phyloP scores from a whole-genome alignment of 1,140 invertebrate genomes.

The Drosophila ficusphila region DNA sequence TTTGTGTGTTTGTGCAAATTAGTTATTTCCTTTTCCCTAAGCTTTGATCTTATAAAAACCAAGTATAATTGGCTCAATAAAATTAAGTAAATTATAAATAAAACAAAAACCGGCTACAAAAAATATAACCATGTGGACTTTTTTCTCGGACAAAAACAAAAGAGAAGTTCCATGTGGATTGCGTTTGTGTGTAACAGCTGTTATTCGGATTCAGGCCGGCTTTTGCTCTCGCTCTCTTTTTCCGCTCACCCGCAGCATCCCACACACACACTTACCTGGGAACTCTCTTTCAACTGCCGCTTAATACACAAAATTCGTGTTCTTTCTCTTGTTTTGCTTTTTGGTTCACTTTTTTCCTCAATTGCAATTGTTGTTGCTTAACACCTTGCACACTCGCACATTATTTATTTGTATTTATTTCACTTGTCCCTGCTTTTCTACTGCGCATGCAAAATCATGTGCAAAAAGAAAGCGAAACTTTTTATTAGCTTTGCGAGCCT shows the following conservation, averaged over 20 bases:
- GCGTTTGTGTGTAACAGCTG: slow-evolving; percentile 46
- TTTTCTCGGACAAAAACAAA: slow-evolving; percentile 22
- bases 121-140: slow-evolving; percentile 20
- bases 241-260: slow-evolving; percentile 12
- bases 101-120: slow-evolving; percentile 23
- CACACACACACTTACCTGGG: not conserved
- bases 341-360: slow-evolving; percentile 12
- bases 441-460: slow-evolving; percentile 81
- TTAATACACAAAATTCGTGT: slow-evolving; percentile 48
- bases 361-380: slow-evolving; percentile 46
- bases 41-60: slow-evolving; percentile 4
- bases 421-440: slow-evolving; percentile 56
- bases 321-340: slow-evolving; percentile 16
- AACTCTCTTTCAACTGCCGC: slow-evolving; percentile 9
- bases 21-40: slow-evolving; percentile 54
- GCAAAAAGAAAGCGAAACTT: slow-evolving; percentile 82
- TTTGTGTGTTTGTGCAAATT: slow-evolving; percentile 5
- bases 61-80: slow-evolving; percentile 40
- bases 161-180: slow-evolving; percentile 34
- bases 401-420: slow-evolving; percentile 40
- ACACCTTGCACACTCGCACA: slow-evolving; percentile 36
- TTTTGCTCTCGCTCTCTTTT: slow-evolving; percentile 18
- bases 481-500: slow-evolving; percentile 42
- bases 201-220: slow-evolving; percentile 32
- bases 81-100: slow-evolving; percentile 31